These are phyloP conservation scores for Elysia crispata DNA, from an alignment of 2,888 invertebrate species.

Conservation along the genomic window DNA sequence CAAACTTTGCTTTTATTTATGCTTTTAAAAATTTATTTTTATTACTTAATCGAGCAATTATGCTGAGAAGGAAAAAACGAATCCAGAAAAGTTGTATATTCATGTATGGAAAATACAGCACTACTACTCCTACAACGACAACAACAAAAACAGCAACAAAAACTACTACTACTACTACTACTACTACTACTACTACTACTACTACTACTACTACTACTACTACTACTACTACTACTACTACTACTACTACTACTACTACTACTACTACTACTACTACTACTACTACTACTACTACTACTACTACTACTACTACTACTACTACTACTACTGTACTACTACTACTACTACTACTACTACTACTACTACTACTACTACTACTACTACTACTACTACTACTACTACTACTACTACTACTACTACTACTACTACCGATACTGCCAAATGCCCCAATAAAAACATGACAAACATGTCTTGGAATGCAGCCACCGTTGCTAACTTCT, in stretches of 20 bases:
- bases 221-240: constrained; percentile 12
- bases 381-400: constrained; percentile 36
- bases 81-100: background rate
- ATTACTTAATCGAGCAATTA: too few species aligned
- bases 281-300: constrained; percentile 11
- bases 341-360: background rate
- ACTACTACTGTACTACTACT: background rate
- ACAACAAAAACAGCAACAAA: too few species aligned
- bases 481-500: too few species aligned
- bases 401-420: constrained; percentile 45
- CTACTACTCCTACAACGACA: background rate
- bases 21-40: too few species aligned
- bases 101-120: background rate
- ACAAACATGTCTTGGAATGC: too few species aligned
- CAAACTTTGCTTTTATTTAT: too few species aligned
- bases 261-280: background rate
- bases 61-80: background rate
- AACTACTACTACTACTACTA: constrained; percentile 37
- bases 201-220: constrained; percentile 14
- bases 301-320: background rate
- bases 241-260: constrained; percentile 9
- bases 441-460: too few species aligned
- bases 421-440: constrained; percentile 40
- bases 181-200: constrained; percentile 39
- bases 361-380: background rate